Conservation (phyloP, 2,113 vertebrate species). For the Nibea albiflora region DNA sequence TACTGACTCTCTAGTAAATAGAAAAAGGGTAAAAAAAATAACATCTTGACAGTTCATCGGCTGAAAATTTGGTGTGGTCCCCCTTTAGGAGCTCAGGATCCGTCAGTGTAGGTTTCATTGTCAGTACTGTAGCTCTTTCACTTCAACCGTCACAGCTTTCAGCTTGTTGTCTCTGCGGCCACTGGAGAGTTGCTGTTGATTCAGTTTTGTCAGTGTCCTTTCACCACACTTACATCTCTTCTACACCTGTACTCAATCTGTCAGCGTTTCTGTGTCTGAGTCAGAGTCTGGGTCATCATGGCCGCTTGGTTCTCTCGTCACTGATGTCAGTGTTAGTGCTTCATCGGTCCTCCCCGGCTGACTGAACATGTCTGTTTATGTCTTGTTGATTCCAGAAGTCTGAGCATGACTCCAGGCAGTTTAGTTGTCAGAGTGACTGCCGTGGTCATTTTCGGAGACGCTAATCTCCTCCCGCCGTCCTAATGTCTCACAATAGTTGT, state of each 20-base stretch:
- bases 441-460: conserved; percentile 37
- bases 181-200: conserved; percentile 37
- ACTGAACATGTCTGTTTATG: conserved; percentile 40
- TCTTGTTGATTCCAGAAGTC: conserved; percentile 37
- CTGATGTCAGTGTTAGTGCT: conserved; percentile 24
- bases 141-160: conserved; percentile 8
- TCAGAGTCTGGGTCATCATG: conserved; percentile 36
- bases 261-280: conserved; percentile 37
- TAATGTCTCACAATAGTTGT: conserved; percentile 8
- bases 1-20: not conserved
- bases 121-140: not conserved
- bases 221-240: conserved; percentile 28
- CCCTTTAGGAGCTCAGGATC: conserved; percentile 15
- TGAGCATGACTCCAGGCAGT: conserved; percentile 42
- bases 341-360: conserved; percentile 26
- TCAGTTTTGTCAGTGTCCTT: conserved; percentile 29
- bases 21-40: not conserved
- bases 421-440: conserved; percentile 27
- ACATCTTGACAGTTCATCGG: not conserved
- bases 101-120: not conserved
- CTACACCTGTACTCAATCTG: conserved; percentile 39
- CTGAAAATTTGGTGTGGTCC: not conserved
- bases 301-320: conserved; percentile 23
- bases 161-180: conserved; percentile 9
- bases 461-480: conserved; percentile 17